These are phyloP conservation scores for Aldrovandia affinis DNA, from an alignment of 2,797 vertebrate species.

Conservation along the genomic window DNA sequence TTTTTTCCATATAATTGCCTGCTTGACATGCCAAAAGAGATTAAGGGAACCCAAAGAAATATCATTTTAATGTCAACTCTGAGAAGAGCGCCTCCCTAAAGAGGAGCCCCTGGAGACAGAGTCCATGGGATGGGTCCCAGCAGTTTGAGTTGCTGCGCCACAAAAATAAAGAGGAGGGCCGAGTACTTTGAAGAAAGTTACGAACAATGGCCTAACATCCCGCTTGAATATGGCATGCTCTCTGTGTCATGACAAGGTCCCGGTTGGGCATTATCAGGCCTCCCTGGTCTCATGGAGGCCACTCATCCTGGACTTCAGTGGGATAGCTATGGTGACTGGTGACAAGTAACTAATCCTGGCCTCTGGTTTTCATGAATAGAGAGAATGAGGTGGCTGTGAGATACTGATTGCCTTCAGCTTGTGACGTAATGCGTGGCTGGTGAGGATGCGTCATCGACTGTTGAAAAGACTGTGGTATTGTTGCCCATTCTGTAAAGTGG, in stretches of 20 bases:
- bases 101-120: neutral
- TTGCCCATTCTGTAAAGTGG: neutral
- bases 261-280: neutral
- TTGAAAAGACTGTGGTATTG: neutral
- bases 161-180: neutral
- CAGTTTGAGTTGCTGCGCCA: neutral
- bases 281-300: neutral
- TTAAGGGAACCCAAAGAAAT: neutral
- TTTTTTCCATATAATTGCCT: neutral
- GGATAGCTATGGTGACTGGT: neutral
- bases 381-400: neutral
- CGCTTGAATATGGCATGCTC: neutral
- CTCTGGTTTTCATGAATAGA: neutral
- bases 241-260: neutral
- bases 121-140: neutral
- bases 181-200: neutral
- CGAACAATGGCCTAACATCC: neutral
- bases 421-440: neutral
- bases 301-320: neutral
- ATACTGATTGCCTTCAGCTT: neutral
- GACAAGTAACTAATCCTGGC: neutral
- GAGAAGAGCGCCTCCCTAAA: neutral
- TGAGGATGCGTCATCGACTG: neutral
- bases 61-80: neutral
- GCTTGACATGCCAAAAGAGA: neutral